These are phyloP conservation scores for Hemiprocne comata DNA, from an alignment of 2,113 vertebrate genomes.

Conservation along the genomic window DNA sequence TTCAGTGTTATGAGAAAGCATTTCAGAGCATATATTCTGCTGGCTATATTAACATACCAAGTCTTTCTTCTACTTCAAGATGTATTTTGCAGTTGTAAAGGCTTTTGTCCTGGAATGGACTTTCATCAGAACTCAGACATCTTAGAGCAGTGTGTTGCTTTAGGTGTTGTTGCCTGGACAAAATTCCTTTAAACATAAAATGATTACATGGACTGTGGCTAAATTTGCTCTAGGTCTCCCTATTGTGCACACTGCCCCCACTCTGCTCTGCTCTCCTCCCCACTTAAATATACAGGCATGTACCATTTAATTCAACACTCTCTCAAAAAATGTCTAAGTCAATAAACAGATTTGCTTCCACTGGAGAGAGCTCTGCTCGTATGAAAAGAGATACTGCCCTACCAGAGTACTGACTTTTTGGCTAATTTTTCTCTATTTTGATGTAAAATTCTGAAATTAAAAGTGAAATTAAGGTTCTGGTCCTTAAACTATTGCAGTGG, in stretches of 20 bases:
- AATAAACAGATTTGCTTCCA: no score
- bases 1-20: not conserved
- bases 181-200: not conserved
- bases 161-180: not conserved
- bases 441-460: not conserved
- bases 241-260: no score
- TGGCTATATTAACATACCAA: not conserved
- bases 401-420: not conserved
- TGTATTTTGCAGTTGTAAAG: not conserved
- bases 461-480: not conserved
- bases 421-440: not conserved
- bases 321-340: no score
- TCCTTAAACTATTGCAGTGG: not conserved
- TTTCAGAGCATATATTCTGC: not conserved
- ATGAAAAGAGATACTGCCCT: no score
- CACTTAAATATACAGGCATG: no score
- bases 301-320: no score
- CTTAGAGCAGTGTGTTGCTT: not conserved
- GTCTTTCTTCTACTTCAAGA: not conserved
- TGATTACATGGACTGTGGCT: not conserved
- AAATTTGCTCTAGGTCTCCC: not conserved
- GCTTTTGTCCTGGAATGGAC: not conserved
- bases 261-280: no score
- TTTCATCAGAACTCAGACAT: not conserved
- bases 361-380: no score